Evolutionary conservation across 2,113 vertebrate species (phyloP), one percentile per base, ranked within the genome.

Genomic region (Phodopus roborovskii): DNA sequence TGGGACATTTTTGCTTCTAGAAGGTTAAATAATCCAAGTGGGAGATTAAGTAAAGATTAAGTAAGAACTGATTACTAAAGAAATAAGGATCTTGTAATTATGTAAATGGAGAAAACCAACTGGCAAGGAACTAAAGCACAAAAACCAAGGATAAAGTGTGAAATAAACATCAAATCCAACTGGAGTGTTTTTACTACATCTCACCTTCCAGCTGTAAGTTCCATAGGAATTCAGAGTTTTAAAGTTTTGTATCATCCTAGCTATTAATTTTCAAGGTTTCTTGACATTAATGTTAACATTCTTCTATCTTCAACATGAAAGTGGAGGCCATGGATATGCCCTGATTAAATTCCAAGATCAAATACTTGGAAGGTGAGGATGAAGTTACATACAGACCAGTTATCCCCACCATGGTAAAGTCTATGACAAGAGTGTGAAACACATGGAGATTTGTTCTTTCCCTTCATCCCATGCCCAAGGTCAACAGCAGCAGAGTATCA

Each of bases 1-100:
- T 66, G 74, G 90, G 60, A 92, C 36, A 56, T 0, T 15, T 1
- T 88, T 86, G 73, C 45, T 92, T 89, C 78, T 88, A 62, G 88
- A 64, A 79, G 62, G 68, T 88, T 91, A 90, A 96, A 83, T 96
- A 83, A 92, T 96, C 85, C 30, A 62, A 88, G 42, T 90, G 39
- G 68, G 45, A 97, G 96, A 84, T 91, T 89, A 90, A 62, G 7
- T 75, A 92, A 88, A 90, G 78, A 70, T 70, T 70, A 36, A 71
- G 36, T 71, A 71, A 95, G 92, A 94, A 93, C 33, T 30, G 60
- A 79, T 87, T 56, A 16, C 36, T 58, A 78, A 94, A 84, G 68
- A 90, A 93, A n/a, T 48, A 77, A n/a, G 30, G 26, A 66, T 87
- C 93, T 84, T 58, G 0, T 78, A 79, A 86, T 75, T 66, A 74